phyloP scores from a whole-genome alignment of 2,113 vertebrate genomes.

The Rhinolophus ferrumequinum region DNA sequence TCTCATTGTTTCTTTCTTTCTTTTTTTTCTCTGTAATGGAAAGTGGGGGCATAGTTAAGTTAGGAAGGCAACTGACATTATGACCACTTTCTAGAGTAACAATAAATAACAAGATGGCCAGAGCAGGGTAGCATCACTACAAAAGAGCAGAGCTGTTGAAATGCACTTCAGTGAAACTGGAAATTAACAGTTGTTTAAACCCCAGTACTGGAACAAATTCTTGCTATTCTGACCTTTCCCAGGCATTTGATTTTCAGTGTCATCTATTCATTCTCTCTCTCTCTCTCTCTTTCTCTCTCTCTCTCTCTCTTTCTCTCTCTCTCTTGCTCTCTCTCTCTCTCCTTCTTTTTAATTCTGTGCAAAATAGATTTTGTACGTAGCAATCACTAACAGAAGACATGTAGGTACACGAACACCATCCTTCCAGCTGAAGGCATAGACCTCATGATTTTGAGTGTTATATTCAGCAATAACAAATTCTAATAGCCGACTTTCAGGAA shows the following conservation, averaged over 20 bases:
- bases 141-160: background rate
- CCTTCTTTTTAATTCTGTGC: background rate
- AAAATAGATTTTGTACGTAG: conserved; percentile 16
- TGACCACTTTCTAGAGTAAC: conserved; percentile 19
- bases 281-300: no score
- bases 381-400: background rate
- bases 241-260: background rate
- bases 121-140: background rate
- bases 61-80: background rate
- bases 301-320: no score
- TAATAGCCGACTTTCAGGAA: background rate
- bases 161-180: background rate
- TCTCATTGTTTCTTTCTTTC: background rate
- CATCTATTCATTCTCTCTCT: background rate
- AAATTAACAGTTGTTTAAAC: conserved; percentile 24
- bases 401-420: background rate
- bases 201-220: background rate
- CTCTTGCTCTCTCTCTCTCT: no score
- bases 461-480: conserved; percentile 15
- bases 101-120: background rate
- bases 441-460: background rate
- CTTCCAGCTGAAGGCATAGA: background rate
- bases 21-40: background rate
- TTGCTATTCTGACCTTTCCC: background rate
- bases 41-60: background rate